Evolutionary conservation across 2,113 vertebrate genomes (phyloP).

Genomic region (Chascanopsetta lugubris): DNA sequence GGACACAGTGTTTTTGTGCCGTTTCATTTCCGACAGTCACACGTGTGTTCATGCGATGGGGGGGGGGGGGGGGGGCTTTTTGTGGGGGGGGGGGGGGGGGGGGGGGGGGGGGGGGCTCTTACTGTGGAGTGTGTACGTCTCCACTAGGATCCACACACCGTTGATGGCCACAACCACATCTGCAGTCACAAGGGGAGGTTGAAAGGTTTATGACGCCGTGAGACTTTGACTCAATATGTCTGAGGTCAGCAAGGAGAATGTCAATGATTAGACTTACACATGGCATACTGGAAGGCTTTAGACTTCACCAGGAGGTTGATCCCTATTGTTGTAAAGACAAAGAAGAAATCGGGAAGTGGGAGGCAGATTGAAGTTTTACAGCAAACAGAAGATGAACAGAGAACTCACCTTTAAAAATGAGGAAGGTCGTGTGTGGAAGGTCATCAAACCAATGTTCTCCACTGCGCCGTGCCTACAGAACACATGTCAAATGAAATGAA

Average conservation of each 20-base stretch:
- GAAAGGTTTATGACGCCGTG: not conserved
- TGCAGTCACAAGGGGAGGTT: slow-evolving; percentile 57
- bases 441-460: slow-evolving; percentile 98
- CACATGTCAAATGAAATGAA: slow-evolving; percentile 2
- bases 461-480: slow-evolving; percentile 85
- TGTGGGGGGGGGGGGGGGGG: fast-evolving
- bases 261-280: slow-evolving; percentile 88
- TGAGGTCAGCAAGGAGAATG: not conserved
- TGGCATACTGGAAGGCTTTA: slow-evolving; percentile 90
- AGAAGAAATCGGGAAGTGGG: slow-evolving; percentile 9
- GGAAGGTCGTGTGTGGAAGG: slow-evolving; percentile 91
- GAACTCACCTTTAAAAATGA: slow-evolving; percentile 92
- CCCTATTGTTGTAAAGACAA: slow-evolving; percentile 80
- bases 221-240: not conserved
- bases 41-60: not conserved
- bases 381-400: slow-evolving; percentile 4
- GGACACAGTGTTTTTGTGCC: not conserved
- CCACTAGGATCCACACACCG: slow-evolving; percentile 96
- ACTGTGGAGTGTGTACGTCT: slow-evolving; percentile 93
- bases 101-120: slow-evolving; percentile 27
- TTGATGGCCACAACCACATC: slow-evolving; percentile 94
- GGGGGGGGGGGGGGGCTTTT: no score
- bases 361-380: not conserved
- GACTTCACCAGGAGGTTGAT: slow-evolving; percentile 97
- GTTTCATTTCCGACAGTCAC: not conserved